Base-by-base conservation (phyloP, 2,888 invertebrate genomes). In the Liopterus haemorrhoidalis region DNA sequence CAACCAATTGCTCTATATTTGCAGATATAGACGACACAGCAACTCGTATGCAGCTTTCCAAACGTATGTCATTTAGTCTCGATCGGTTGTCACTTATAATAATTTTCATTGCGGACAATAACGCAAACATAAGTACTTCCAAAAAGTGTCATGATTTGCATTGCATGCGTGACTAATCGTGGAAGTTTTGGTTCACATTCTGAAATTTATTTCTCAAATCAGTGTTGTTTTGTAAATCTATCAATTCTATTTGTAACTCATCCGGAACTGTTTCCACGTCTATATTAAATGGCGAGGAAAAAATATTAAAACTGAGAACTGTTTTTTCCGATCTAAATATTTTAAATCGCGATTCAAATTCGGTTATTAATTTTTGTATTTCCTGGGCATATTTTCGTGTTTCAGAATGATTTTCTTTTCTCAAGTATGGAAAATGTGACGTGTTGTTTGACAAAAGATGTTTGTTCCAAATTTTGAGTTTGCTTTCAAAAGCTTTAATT, bases 271-370 rank as follows among this genome's bases (percentile, higher is more conserved):
- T 46, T 42, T 50, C 38, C 49, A 50, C 46, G 39, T 49, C 48
- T 27, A 50, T 49, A 39, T 50, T 50, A 38, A 50, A 50, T 49
- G 49, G 45, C 32, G 50, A 49, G 35, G 44, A 50, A 45, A 48
- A 51, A 33, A 50, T 46, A 49, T 46, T 50, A 37, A 37, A 37
- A 42, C 42, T 41, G 38, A 49, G 41, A 37, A 41, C 41, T 39
- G 46, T 49, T 39, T 46, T 49, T 47, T 48, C 42, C 31, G 42
- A 41, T 43, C 27, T 37, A 40, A 36, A 39, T 35, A 39, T 44
- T 46, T 42, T 27, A 22, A 46, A 46, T 46, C 41, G 41, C 36
- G 21, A 46, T 42, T 46, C 36, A 42, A 46, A 46, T 41, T 46
- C 43, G 36, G 41, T 41, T 14, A 46, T 45, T 39, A 46, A 46